Evolutionary conservation across 1,140 invertebrate species (phyloP).

Genomic region (Ips typographus): DNA sequence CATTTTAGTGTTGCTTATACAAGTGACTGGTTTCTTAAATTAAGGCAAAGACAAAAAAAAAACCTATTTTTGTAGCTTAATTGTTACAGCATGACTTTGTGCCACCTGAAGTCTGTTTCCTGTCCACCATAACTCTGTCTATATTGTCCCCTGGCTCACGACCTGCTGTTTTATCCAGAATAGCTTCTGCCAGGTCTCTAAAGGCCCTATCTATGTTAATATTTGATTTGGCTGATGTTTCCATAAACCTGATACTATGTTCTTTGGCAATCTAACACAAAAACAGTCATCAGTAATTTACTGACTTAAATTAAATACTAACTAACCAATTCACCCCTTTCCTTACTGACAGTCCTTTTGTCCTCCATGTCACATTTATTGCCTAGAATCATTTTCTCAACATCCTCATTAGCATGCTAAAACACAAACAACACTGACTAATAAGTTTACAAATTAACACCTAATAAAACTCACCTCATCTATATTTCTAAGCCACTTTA

Average conservation of each 20-base stretch:
- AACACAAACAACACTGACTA: constrained; percentile 38
- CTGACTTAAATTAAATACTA: neutral
- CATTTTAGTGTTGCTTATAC: neutral
- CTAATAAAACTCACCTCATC: constrained; percentile 70
- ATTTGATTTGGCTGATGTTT: constrained; percentile 97
- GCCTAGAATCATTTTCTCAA: constrained; percentile 99
- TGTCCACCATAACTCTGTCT: constrained; percentile 67
- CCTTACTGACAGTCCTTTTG: constrained; percentile 89
- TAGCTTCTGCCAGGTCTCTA: constrained; percentile 94
- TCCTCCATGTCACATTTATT: constrained; percentile 99
- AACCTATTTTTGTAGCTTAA: constrained; percentile 6
- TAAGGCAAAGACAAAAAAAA: constrained; percentile 6
- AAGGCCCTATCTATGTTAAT: constrained; percentile 98
- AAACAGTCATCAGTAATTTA: neutral
- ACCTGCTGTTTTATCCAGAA: constrained; percentile 82
- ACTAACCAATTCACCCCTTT: constrained; percentile 82
- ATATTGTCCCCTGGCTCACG: constrained; percentile 66
- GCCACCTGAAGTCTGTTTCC: constrained; percentile 55
- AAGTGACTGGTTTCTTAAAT: neutral
- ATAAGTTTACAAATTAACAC: constrained; percentile 1
- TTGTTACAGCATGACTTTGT: constrained; percentile 50
- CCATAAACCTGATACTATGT: constrained; percentile 97
- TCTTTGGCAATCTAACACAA: constrained; percentile 86
- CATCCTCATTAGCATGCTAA: constrained; percentile 98
- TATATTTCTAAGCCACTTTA: constrained; percentile 97